These are phyloP conservation scores for Todiramphus saurophagus DNA, from an alignment of 2,113 vertebrate genomes.

Conservation along the genomic window DNA sequence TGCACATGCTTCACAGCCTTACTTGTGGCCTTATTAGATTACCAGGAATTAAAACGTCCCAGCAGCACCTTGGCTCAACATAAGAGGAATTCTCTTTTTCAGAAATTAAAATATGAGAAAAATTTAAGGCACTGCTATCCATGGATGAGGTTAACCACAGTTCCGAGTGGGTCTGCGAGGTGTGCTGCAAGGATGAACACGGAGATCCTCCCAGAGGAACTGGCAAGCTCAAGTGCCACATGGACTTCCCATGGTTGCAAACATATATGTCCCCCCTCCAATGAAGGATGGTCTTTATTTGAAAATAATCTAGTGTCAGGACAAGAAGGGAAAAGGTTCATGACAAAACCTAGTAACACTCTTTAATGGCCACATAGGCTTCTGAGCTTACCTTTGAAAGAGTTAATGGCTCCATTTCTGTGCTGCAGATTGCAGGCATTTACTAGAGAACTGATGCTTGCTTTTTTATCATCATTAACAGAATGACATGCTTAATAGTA, in stretches of 20 bases:
- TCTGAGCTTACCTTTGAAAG: background rate
- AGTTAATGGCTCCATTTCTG: background rate
- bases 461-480: conserved; percentile 1
- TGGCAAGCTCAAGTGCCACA: rapidly evolving
- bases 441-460: background rate
- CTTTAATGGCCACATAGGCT: background rate
- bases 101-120: background rate
- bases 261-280: rapidly evolving
- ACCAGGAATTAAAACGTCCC: background rate
- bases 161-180: background rate
- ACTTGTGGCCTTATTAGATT: background rate
- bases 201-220: background rate
- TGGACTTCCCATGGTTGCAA: background rate
- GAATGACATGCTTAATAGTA: background rate
- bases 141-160: background rate
- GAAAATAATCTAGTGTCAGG: background rate
- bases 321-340: background rate
- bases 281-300: background rate
- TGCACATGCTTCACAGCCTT: background rate
- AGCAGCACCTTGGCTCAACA: background rate
- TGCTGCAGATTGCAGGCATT: background rate
- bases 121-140: background rate
- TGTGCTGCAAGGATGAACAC: background rate
- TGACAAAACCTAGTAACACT: background rate
- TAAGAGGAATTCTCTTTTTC: background rate